phyloP scores from a whole-genome alignment of 2,113 vertebrate species.

The Poeciliopsis retropinna region DNA sequence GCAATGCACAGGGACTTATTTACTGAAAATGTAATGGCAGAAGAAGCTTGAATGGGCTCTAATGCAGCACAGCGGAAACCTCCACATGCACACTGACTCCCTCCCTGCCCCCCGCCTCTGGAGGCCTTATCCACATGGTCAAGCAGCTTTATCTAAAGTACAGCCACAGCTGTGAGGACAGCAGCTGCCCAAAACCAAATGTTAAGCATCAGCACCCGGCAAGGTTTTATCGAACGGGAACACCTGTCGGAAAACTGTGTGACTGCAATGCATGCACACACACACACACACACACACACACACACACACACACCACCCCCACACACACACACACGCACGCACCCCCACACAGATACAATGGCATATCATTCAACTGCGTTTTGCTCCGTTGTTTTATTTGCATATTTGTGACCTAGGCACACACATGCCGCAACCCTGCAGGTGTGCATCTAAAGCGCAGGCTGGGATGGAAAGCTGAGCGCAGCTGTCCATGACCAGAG shows the following conservation, averaged over 20 bases:
- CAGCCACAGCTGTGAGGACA: conserved; percentile 66
- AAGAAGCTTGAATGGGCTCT: background rate
- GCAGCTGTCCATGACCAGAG: conserved; percentile 61
- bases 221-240: conserved; percentile 64
- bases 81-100: background rate
- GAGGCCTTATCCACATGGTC: conserved; percentile 43
- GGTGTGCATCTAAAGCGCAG: conserved; percentile 19
- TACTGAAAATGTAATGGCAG: background rate
- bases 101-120: background rate
- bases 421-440: conserved; percentile 10
- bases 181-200: conserved; percentile 69
- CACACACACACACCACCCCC: conserved; percentile 3
- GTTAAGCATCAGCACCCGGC: conserved; percentile 66
- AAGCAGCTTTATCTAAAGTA: conserved; percentile 46
- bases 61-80: background rate
- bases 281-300: conserved; percentile 8
- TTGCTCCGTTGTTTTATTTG: conserved; percentile 18
- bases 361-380: conserved; percentile 1
- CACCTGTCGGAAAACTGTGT: conserved; percentile 70
- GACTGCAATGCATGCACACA: background rate
- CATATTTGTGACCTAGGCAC: background rate
- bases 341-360: conserved; percentile 3
- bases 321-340: conserved; percentile 6
- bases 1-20: background rate
- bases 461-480: conserved; percentile 49